Evolutionary conservation across 1,140 invertebrate species (phyloP).

Genomic region (Caenorhabditis elegans): DNA sequence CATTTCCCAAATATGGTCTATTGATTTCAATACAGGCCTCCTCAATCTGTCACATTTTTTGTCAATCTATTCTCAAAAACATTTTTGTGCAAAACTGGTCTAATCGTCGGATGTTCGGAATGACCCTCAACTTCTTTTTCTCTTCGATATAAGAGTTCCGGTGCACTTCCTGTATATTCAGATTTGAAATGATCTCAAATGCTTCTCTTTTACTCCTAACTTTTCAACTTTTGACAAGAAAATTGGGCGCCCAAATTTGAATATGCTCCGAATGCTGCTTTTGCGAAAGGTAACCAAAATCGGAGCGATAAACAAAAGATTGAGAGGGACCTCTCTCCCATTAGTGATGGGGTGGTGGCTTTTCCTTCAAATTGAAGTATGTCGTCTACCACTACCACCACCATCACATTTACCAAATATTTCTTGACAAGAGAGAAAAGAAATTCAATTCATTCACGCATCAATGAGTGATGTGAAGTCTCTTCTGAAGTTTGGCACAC

Average conservation of each 20-base stretch:
- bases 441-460: conserved; percentile 33
- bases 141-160: background rate
- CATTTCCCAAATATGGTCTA: background rate
- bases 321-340: background rate
- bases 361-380: conserved; percentile 19
- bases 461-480: conserved; percentile 2
- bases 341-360: background rate
- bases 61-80: background rate
- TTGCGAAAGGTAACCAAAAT: background rate
- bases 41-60: background rate
- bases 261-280: background rate
- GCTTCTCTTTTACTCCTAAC: background rate
- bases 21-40: background rate
- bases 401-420: background rate
- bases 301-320: conserved; percentile 15
- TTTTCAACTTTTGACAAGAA: conserved; percentile 32
- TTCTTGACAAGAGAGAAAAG: conserved; percentile 31
- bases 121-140: background rate
- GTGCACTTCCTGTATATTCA: conserved; percentile 26
- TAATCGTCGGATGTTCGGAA: conserved; percentile 31
- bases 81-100: background rate
- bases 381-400: too few relatives aligned
- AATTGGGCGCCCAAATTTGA: background rate
- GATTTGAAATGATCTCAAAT: background rate
- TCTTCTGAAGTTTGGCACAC: conserved; percentile 15